Base-by-base conservation (phyloP, 2,888 invertebrate species). In the Nemotelus pantherinus region DNA sequence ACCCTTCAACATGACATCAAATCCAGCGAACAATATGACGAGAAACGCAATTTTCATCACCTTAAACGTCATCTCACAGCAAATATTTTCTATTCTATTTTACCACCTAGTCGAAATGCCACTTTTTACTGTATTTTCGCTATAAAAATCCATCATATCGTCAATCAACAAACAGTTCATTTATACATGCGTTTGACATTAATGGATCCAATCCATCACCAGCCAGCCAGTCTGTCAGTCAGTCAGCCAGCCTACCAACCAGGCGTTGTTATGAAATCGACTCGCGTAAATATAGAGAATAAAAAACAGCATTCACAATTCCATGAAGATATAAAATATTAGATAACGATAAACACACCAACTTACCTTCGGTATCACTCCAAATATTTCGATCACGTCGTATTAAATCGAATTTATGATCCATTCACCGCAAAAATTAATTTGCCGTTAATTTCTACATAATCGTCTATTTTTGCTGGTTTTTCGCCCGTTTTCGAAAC, bases 371-470 rank as follows among this genome's bases (percentile, higher is more conserved):
- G 63, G 60, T 63, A 60, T 60, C 50, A 60, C 74, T 74, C 74
- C 74, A 74, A 74, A 63, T 74, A 74, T 74, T 63, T 60, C 74
- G 74, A 74, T 70, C 70, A 55, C 74, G 50, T 48, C 41, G 63
- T 74, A 74, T 41, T 60, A 74, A 60, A 63, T 60, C 63, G 47
- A 74, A 60, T 60, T 60, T 74, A 60, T 74, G 74, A 74, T 74
- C 74, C 74, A 74, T 74, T 74, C 74, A 74, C 74, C 47, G 74
- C 74, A 41, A 74, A 74, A 74, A 47, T 74, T 60, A 41, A 74
- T 74, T 60, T 48, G 50, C 72, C 45, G 45, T 72, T 41, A 58
- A n/a, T 63, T 48, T 74, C 60, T 74, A 74, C 47, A 74, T 74
- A 60, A 58, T 74, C 71, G 71, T 58, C 47, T n/a, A 39, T 44